phyloP scores from a whole-genome alignment of 2,888 invertebrate genomes.

The Drosophila flavopinicola region DNA sequence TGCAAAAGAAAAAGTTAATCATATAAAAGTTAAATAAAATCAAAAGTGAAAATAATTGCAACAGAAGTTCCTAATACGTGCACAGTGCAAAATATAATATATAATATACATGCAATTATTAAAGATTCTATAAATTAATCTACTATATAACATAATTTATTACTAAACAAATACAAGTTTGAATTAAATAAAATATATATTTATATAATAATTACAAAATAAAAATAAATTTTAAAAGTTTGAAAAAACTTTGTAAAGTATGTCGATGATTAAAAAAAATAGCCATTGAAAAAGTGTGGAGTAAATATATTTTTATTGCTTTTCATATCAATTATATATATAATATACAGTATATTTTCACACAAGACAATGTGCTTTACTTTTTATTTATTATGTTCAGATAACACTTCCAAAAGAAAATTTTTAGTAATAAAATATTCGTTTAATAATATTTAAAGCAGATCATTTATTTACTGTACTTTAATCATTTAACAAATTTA shows the following conservation, averaged over 20 bases:
- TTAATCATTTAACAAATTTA: no score
- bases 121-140: neutral
- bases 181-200: neutral
- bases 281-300: no score
- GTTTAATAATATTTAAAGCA: neutral
- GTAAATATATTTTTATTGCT: no score
- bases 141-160: no score
- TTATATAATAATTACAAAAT: neutral
- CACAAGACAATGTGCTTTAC: no score
- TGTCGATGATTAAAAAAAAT: neutral
- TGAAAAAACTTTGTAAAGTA: no score
- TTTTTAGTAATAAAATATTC: neutral
- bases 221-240: neutral
- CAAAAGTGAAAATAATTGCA: conserved; percentile 21
- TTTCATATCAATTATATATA: no score
- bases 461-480: neutral
- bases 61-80: conserved; percentile 62
- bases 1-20: conserved; percentile 34
- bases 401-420: neutral
- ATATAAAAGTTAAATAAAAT: neutral
- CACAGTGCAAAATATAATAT: conserved; percentile 31
- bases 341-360: no score
- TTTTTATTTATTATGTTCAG: neutral
- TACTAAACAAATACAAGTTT: conserved; percentile 1
- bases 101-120: conserved; percentile 8